A percentile compares a stretch with the other conserved stretches of the same genome.
Evolutionary conservation across 1,140 invertebrate species (phyloP).

Genomic region (Eriosoma lanigerum): DNA sequence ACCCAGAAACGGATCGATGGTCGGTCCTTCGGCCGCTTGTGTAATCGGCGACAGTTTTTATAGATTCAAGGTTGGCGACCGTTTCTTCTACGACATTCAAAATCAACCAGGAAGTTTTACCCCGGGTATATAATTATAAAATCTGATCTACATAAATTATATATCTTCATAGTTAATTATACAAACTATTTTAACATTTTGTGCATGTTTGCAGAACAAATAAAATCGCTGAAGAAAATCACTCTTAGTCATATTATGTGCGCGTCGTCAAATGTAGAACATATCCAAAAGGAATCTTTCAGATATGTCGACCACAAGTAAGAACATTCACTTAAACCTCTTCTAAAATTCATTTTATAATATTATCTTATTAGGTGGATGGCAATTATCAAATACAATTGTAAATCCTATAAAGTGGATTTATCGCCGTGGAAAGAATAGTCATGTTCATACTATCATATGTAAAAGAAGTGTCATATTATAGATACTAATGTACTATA

Average conservation of each 20-base stretch:
- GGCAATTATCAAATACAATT: slow-evolving; percentile 3
- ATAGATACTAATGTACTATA: too few species aligned
- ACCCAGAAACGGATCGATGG: slow-evolving; percentile 72
- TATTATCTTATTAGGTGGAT: slow-evolving; percentile 1
- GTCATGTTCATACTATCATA: background rate
- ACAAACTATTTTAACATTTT: background rate
- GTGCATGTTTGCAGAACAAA: background rate
- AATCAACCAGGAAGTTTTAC: slow-evolving; percentile 69
- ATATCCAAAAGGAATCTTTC: slow-evolving; percentile 11
- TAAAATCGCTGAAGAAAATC: background rate
- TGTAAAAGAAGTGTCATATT: too few species aligned
- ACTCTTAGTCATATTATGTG: slow-evolving; percentile 34
- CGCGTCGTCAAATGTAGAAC: background rate
- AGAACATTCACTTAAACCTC: background rate
- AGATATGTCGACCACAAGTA: slow-evolving; percentile 33
- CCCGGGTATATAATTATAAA: slow-evolving; percentile 61
- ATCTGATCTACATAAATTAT: background rate
- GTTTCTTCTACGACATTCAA: slow-evolving; percentile 79
- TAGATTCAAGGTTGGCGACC: slow-evolving; percentile 75
- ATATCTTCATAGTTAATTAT: background rate
- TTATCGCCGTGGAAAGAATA: slow-evolving; percentile 25
- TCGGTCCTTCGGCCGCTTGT: slow-evolving; percentile 88
- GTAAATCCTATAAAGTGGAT: background rate
- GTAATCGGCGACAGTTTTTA: slow-evolving; percentile 87
- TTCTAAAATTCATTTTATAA: too few species aligned